Evolutionary conservation across 2,888 invertebrate genomes (phyloP).

Genomic region (Ectemnius lituratus): DNA sequence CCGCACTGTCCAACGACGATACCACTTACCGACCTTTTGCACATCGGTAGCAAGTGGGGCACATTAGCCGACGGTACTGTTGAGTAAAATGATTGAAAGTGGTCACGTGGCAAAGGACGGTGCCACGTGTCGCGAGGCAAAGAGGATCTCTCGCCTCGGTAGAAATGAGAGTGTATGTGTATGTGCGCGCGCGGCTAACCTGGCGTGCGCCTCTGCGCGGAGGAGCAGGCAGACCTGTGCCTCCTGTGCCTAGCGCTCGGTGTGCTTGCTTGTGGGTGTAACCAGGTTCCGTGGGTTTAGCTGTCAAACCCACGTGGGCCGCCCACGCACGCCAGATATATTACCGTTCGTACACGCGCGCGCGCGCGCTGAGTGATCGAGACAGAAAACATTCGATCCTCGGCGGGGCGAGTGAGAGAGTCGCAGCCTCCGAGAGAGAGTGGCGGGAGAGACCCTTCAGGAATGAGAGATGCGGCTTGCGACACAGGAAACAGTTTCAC

Average conservation of each 20-base stretch:
- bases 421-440: constrained; percentile 38
- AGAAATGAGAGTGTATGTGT: constrained; percentile 21
- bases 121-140: constrained; percentile 47
- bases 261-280: constrained; percentile 71
- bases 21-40: no score
- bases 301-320: constrained; percentile 77
- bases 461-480: constrained; percentile 70
- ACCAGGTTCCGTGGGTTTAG: constrained; percentile 76
- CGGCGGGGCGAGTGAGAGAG: constrained; percentile 13
- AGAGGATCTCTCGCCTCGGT: constrained; percentile 33
- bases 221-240: constrained; percentile 31
- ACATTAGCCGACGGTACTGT: no score
- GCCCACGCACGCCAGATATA: constrained; percentile 73
- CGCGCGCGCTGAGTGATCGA: constrained; percentile 43
- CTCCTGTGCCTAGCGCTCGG: constrained; percentile 44
- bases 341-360: constrained; percentile 44
- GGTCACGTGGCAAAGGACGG: constrained; percentile 30
- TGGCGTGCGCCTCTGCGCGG: constrained; percentile 53
- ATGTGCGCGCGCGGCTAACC: constrained; percentile 33
- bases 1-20: no score
- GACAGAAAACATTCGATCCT: constrained; percentile 52
- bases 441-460: constrained; percentile 45
- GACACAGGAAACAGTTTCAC: constrained; percentile 75
- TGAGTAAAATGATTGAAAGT: constrained; percentile 2
- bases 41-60: no score